phyloP scores from a whole-genome alignment of 2,888 invertebrate genomes.

The Serripes groenlandicus region DNA sequence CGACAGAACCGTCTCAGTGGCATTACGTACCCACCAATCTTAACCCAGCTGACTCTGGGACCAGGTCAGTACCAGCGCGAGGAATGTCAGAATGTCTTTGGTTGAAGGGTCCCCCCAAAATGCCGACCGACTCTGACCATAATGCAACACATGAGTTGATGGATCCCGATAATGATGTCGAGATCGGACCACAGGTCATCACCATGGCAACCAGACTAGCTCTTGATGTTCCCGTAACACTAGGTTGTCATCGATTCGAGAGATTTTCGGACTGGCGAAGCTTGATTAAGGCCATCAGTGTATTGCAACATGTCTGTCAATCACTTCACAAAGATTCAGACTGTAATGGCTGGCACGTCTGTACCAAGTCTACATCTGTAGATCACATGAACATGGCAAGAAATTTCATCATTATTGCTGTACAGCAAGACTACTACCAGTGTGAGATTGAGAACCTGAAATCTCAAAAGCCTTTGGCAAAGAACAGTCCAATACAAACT shows the following conservation, averaged over 20 bases:
- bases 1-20: constrained; percentile 47
- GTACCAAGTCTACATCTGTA: too few species aligned
- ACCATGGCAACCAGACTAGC: constrained; percentile 16
- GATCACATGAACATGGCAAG: too few species aligned
- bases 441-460: constrained; percentile 25
- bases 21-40: constrained; percentile 29
- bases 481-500: constrained; percentile 24
- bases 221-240: background rate
- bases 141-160: background rate
- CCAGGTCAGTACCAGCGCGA: constrained; percentile 22
- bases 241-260: constrained; percentile 5
- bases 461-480: background rate
- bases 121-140: background rate
- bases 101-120: constrained; percentile 43
- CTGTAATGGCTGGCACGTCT: too few species aligned
- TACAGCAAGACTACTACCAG: too few species aligned
- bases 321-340: too few species aligned
- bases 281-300: constrained; percentile 12
- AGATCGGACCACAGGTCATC: constrained; percentile 31
- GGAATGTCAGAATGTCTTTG: constrained; percentile 26
- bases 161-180: constrained; percentile 36
- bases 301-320: too few species aligned
- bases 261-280: constrained; percentile 43
- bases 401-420: too few species aligned
- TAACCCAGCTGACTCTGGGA: constrained; percentile 56